A percentile compares a stretch with the other conserved stretches of the same genome.
Conservation (phyloP, 1,140 invertebrate species). For the Drosophila yakuba region DNA sequence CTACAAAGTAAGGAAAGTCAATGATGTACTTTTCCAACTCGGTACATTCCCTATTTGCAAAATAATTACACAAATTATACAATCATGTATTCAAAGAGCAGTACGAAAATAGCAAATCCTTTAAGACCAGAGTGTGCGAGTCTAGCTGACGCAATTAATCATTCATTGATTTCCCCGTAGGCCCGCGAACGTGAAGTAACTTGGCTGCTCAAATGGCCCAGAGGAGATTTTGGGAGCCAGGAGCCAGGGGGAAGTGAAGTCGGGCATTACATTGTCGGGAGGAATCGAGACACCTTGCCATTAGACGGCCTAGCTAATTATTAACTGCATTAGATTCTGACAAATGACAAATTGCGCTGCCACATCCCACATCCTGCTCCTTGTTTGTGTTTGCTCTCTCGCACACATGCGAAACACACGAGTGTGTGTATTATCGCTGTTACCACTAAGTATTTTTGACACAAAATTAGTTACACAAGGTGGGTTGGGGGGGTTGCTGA, state of each 20-base stretch:
- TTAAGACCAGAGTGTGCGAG: conserved; percentile 18
- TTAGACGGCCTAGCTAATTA: conserved; percentile 67
- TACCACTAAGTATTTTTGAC: conserved; percentile 68
- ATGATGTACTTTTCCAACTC: too few relatives aligned
- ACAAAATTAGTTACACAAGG: conserved; percentile 61
- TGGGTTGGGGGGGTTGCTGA: neutral
- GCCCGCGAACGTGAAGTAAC: conserved; percentile 14
- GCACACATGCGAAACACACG: neutral
- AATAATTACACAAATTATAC: conserved; percentile 3
- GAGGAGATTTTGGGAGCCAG: neutral
- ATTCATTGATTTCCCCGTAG: conserved; percentile 55
- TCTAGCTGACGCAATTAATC: conserved; percentile 41
- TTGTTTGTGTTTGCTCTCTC: conserved; percentile 17
- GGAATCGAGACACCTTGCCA: conserved; percentile 40
- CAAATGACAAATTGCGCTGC: conserved; percentile 75
- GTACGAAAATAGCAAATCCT: conserved; percentile 41
- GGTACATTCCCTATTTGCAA: neutral
- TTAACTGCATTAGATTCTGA: conserved; percentile 76
- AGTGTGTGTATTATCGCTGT: conserved; percentile 18
- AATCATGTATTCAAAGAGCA: neutral
- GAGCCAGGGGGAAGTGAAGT: neutral
- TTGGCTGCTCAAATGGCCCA: conserved; percentile 30
- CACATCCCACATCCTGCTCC: conserved; percentile 38
- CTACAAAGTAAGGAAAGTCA: neutral
- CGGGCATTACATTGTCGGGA: conserved; percentile 35